These are phyloP conservation scores for Enteromius mattozi DNA, from an alignment of 2,797 vertebrate genomes.

Conservation along the genomic window DNA sequence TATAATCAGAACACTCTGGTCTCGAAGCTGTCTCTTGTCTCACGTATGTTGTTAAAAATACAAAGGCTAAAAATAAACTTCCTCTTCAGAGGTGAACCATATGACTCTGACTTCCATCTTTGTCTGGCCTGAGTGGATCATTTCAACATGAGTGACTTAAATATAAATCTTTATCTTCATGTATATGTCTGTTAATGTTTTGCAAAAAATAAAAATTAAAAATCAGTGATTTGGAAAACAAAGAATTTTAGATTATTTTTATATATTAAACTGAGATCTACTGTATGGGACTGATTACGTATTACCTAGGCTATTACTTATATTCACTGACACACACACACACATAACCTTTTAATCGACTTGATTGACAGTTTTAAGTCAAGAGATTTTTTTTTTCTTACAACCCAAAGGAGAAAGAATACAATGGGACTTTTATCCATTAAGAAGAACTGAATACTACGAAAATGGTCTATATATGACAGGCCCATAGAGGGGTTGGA, in stretches of 20 bases:
- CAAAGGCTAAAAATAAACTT: slow-evolving; percentile 36
- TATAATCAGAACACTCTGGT: not conserved
- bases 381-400: not conserved
- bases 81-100: slow-evolving; percentile 32
- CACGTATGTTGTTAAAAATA: not conserved
- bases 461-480: not conserved
- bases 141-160: not conserved
- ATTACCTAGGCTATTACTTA: not conserved
- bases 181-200: not conserved
- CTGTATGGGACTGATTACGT: not conserved
- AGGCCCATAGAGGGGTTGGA: not conserved
- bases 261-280: not conserved
- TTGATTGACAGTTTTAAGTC: not conserved
- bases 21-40: not conserved
- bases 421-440: not conserved
- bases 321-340: not conserved
- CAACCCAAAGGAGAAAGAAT: not conserved
- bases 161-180: not conserved
- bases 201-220: not conserved
- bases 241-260: not conserved
- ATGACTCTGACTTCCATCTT: slow-evolving; percentile 30
- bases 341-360: not conserved
- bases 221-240: not conserved
- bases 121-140: not conserved
- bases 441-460: not conserved